Conservation (phyloP, 2,113 vertebrate species). For the Gobius niger region DNA sequence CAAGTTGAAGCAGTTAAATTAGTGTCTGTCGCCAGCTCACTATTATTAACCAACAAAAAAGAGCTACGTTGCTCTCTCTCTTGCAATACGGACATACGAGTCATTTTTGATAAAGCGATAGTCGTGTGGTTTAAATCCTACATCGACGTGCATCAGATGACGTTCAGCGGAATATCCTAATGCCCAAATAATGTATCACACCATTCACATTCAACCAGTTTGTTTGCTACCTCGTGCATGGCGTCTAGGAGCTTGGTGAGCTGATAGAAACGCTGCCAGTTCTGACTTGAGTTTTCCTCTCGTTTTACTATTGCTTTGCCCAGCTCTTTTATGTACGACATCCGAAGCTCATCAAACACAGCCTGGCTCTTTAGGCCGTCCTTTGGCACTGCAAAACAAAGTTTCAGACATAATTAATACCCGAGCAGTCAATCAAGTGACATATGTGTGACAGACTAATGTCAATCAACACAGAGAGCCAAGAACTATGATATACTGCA, state of each 20-base stretch:
- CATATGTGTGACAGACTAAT: background rate
- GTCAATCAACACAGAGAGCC: background rate
- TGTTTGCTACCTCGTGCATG: constrained; percentile 89
- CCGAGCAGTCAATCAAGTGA: background rate
- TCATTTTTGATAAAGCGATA: too few relatives aligned
- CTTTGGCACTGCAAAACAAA: constrained; percentile 85
- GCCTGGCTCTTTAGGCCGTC: constrained; percentile 95
- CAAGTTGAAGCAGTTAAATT: too few relatives aligned
- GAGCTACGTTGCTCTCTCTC: too few relatives aligned
- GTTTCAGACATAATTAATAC: constrained; percentile 13
- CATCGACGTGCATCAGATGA: too few relatives aligned
- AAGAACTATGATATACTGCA: too few relatives aligned
- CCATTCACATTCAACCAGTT: too few relatives aligned
- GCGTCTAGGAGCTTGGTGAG: constrained; percentile 98
- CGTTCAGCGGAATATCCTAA: too few relatives aligned
- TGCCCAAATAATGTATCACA: too few relatives aligned
- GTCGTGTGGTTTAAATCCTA: too few relatives aligned
- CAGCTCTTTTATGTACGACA: constrained; percentile 98
- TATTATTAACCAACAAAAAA: too few relatives aligned
- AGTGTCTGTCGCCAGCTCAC: too few relatives aligned
- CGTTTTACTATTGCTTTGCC: constrained; percentile 98
- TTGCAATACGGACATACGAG: too few relatives aligned
- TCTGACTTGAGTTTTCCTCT: constrained; percentile 98
- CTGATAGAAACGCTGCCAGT: constrained; percentile 99
- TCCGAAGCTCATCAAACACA: constrained; percentile 95